Percentiles rank a stretch among this genome's conserved stretches.
Conservation (phyloP, 1,140 invertebrate genomes). For the Coenobita brevimanus region DNA sequence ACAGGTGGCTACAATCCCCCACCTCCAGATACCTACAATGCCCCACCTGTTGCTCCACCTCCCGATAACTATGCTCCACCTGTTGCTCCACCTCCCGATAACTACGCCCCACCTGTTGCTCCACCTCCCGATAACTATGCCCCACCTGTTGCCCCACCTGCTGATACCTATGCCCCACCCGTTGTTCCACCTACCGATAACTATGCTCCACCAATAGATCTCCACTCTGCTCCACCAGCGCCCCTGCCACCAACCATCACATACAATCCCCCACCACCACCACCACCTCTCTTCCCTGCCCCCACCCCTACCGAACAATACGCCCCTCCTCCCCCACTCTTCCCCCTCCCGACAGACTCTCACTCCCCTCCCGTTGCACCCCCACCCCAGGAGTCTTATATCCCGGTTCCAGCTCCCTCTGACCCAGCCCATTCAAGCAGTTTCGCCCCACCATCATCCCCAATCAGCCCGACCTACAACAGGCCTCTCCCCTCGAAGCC, state of each 20-base stretch:
- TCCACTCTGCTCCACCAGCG: no score
- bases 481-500: constrained; percentile 6
- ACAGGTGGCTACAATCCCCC: neutral
- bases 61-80: neutral
- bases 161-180: neutral
- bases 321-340: neutral
- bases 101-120: no score
- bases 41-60: neutral
- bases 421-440: neutral
- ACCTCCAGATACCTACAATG: neutral
- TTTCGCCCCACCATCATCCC: neutral
- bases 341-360: neutral
- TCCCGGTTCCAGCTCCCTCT: neutral
- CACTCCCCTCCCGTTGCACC: neutral
- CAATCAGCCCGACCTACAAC: neutral
- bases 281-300: neutral
- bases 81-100: neutral
- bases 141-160: neutral
- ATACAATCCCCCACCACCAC: neutral
- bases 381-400: neutral
- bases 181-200: neutral
- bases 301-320: neutral
- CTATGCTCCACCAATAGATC: no score
- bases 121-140: neutral
- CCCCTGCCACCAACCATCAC: neutral